These are phyloP conservation scores for Syrmaticus mikado DNA, from an alignment of 2,113 vertebrate species.

Conservation along the genomic window DNA sequence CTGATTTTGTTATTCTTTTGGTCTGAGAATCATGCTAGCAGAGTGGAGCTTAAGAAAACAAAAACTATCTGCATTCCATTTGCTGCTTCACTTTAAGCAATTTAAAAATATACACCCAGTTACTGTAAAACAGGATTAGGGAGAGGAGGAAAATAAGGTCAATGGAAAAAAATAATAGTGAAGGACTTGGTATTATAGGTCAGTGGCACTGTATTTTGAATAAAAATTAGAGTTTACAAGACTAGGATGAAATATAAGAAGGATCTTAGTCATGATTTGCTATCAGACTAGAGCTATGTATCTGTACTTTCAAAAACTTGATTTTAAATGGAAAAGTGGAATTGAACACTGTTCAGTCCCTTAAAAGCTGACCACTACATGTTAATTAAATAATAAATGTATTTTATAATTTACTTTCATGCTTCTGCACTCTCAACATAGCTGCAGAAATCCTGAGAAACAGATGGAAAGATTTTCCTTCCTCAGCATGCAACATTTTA, in stretches of 20 bases:
- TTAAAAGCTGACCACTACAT: not conserved
- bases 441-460: not conserved
- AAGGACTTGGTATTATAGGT: not conserved
- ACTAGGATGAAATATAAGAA: not conserved
- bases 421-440: not conserved
- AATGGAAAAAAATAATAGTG: not conserved
- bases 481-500: not conserved
- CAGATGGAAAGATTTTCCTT: not conserved
- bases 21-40: not conserved
- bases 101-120: not conserved
- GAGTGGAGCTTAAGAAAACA: not conserved
- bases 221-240: not conserved
- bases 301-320: not conserved
- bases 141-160: not conserved
- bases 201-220: not conserved
- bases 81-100: not conserved
- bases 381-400: slow-evolving; percentile 21
- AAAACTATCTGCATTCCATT: not conserved
- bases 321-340: not conserved
- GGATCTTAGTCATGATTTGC: not conserved
- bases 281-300: not conserved
- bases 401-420: slow-evolving; percentile 4
- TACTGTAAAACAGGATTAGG: not conserved
- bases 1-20: not conserved
- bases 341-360: not conserved